Percentiles rank a stretch among this genome's conserved stretches.
These are phyloP conservation scores for Gymnorhina tibicen DNA, from an alignment of 2,113 vertebrate genomes.

Conservation along the genomic window DNA sequence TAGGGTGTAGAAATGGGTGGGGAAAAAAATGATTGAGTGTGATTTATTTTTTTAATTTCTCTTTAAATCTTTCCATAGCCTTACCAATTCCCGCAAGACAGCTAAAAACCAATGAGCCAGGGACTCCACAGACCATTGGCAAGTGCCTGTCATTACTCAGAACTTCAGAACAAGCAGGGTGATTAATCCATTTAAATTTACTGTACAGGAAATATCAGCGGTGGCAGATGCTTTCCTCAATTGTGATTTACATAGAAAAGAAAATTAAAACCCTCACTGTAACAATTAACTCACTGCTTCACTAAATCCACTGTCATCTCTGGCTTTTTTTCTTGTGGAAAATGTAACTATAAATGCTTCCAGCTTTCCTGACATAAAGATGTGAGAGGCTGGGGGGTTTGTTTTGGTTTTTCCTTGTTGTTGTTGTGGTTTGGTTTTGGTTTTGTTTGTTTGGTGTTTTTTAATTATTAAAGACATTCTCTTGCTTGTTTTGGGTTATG, in stretches of 20 bases:
- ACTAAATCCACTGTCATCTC: slow-evolving; percentile 43
- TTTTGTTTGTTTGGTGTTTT: not conserved
- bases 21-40: not conserved
- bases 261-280: slow-evolving; percentile 65
- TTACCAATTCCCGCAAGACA: not conserved
- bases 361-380: not conserved
- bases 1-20: not conserved
- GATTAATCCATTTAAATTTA: slow-evolving; percentile 73
- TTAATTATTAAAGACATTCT: slow-evolving; percentile 61
- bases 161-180: slow-evolving; percentile 46
- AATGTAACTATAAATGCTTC: not conserved
- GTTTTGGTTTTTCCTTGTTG: not conserved
- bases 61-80: slow-evolving; percentile 7
- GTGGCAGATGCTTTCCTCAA: slow-evolving; percentile 63
- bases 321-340: not conserved
- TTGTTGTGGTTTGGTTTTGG: not conserved
- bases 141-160: slow-evolving; percentile 35
- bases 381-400: not conserved
- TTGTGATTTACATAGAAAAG: slow-evolving; percentile 60
- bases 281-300: slow-evolving; percentile 69
- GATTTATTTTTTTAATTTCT: slow-evolving; percentile 48
- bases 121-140: slow-evolving; percentile 22
- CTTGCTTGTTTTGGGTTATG: slow-evolving; percentile 8
- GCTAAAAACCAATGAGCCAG: slow-evolving; percentile 61
- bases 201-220: slow-evolving; percentile 56